phyloP scores from a whole-genome alignment of 2,888 invertebrate species.

The Dryobota labecula region DNA sequence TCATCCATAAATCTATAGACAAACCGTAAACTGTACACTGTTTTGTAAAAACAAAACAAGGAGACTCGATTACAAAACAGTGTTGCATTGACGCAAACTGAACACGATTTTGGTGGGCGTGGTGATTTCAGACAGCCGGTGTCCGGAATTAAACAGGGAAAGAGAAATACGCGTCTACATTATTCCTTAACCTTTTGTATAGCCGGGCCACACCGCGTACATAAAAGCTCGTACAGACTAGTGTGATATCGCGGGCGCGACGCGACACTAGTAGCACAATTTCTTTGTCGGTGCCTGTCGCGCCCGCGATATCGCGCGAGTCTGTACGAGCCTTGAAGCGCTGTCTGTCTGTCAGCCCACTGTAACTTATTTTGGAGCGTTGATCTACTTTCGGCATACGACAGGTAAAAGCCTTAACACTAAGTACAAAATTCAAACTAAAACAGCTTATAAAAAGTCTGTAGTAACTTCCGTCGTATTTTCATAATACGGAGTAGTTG shows the following conservation, averaged over 20 bases:
- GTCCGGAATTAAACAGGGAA: background rate
- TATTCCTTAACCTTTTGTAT: background rate
- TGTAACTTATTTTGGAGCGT: too few relatives aligned
- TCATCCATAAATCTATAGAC: background rate
- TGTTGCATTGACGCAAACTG: background rate
- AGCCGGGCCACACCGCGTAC: too few relatives aligned
- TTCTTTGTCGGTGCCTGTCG: too few relatives aligned
- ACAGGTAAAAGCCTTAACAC: background rate
- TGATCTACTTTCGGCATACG: too few relatives aligned
- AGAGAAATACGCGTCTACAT: background rate
- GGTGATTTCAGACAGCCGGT: background rate
- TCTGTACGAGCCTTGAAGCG: too few relatives aligned
- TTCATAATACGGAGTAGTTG: constrained; percentile 11
- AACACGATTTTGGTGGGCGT: background rate
- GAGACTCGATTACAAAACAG: background rate
- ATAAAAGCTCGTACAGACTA: too few relatives aligned
- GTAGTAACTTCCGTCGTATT: background rate
- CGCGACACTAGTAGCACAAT: too few relatives aligned
- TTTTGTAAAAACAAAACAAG: background rate
- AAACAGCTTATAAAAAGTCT: background rate
- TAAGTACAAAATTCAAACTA: constrained; percentile 15
- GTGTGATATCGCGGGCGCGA: too few relatives aligned
- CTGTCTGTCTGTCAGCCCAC: too few relatives aligned
- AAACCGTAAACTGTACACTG: too few relatives aligned
- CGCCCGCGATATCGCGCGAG: too few relatives aligned